Base-by-base conservation (phyloP, 2,113 vertebrate species). In the Oxygymnocypris stewartii region DNA sequence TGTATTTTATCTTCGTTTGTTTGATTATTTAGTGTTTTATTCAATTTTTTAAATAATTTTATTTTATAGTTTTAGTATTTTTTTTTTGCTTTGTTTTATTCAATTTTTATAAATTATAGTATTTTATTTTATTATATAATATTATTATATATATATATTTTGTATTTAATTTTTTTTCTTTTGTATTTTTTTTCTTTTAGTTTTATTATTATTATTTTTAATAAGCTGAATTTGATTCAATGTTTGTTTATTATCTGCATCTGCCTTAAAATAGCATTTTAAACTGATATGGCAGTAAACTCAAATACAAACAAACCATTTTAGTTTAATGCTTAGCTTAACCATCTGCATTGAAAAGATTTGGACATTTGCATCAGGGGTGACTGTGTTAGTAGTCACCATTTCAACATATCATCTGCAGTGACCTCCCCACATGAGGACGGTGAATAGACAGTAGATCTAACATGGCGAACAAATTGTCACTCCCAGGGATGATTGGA, bases 401-500 rank as follows among this genome's bases (percentile, higher is more conserved):
- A 77, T 82, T 84, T 85, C 77, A 54, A 67, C 3, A 31, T 69
- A 84, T 85, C 47, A 11, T 89, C 82, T 82, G 80, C 76, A 61
- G 47, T 89, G 71, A 80, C 71, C 85, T 79, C 75, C 65, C 84
- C 65, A 78, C 54, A 65, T 82, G 69, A 85, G 77, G 69, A 76
- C 40, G 37, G 12, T 86, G 85, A 37, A 85, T n/a, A 76, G 74
- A 73, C 44, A 86, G 65, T 76, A 57, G 47, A 86, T 84, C 57
- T 83, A 79, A 44, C 54, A 83, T 71, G 82, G 54, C 84, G 47
- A 85, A 80, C 75, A 87, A 82, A 83, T 88, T 83, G 84, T 81
- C 74, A 85, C 88, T 31, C 85, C 25, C 73, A 63, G 86, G 86
- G 83, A 89, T 67, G 82, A 81, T 85, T 89, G 88, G 88, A 89